These are phyloP conservation scores for Circaetus gallicus DNA, from an alignment of 2,113 vertebrate genomes.

Conservation along the genomic window DNA sequence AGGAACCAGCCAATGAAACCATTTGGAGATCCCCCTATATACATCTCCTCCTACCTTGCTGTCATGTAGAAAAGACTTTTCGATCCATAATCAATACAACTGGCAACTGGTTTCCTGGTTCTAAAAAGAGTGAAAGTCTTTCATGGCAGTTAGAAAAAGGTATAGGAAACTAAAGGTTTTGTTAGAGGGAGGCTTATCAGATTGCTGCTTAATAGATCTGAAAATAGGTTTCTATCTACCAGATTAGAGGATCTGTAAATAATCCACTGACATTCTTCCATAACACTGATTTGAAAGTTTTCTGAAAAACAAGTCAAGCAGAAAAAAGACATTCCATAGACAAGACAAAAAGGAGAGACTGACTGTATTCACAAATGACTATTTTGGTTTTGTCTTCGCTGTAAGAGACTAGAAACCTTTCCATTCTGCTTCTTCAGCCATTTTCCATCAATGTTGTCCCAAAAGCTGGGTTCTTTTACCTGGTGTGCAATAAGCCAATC, in stretches of 20 bases:
- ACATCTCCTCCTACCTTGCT: not conserved
- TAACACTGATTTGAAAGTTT: not conserved
- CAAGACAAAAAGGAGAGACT: not conserved
- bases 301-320: not conserved
- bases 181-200: not conserved
- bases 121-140: not conserved
- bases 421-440: not conserved
- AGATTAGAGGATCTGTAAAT: not conserved
- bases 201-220: not conserved
- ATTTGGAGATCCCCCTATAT: not conserved
- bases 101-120: not conserved
- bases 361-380: not conserved
- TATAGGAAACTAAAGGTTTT: not conserved
- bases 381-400: not conserved
- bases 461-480: no score
- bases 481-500: no score
- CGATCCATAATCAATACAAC: not conserved
- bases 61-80: not conserved
- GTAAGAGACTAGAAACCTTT: not conserved
- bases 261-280: not conserved
- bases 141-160: not conserved
- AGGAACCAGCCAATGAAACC: not conserved
- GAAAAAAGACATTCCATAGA: not conserved
- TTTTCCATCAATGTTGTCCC: not conserved
- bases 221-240: not conserved